Conservation (phyloP, 2,797 vertebrate genomes). For the Huso huso region DNA sequence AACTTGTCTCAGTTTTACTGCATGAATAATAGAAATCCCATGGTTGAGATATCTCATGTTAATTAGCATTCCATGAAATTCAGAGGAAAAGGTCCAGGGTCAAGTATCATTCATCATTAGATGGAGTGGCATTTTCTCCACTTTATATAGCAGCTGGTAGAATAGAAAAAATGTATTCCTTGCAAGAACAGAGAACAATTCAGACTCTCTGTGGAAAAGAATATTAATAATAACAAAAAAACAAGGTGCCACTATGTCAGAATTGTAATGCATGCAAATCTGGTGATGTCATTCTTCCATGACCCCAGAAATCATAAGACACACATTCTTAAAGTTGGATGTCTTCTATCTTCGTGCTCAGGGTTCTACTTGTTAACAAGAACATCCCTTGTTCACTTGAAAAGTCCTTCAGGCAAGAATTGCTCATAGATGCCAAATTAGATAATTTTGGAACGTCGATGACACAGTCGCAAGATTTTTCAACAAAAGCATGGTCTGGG, state of each 20-base stretch:
- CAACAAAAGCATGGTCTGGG: conserved; percentile 37
- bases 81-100: conserved; percentile 71
- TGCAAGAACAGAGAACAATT: conserved; percentile 74
- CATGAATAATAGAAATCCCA: conserved; percentile 55
- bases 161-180: conserved; percentile 83
- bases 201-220: conserved; percentile 58
- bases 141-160: conserved; percentile 70
- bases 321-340: conserved; percentile 79
- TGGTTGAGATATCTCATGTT: conserved; percentile 68
- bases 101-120: conserved; percentile 97
- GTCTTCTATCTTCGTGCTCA: conserved; percentile 76
- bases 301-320: conserved; percentile 89
- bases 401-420: conserved; percentile 74
- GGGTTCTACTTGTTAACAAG: conserved; percentile 77
- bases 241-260: conserved; percentile 97
- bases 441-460: conserved; percentile 75
- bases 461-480: conserved; percentile 73
- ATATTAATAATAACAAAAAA: conserved; percentile 55
- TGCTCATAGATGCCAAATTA: conserved; percentile 80
- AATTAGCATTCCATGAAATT: conserved; percentile 74
- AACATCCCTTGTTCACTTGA: conserved; percentile 76
- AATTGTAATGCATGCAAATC: conserved; percentile 74
- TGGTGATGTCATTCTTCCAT: conserved; percentile 85
- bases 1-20: conserved; percentile 45
- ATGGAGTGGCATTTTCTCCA: conserved; percentile 91